A percentile compares a stretch with the other conserved stretches of the same genome.
Conservation (phyloP, 2,797 vertebrate species). For the Orientallactaga sibirica region DNA sequence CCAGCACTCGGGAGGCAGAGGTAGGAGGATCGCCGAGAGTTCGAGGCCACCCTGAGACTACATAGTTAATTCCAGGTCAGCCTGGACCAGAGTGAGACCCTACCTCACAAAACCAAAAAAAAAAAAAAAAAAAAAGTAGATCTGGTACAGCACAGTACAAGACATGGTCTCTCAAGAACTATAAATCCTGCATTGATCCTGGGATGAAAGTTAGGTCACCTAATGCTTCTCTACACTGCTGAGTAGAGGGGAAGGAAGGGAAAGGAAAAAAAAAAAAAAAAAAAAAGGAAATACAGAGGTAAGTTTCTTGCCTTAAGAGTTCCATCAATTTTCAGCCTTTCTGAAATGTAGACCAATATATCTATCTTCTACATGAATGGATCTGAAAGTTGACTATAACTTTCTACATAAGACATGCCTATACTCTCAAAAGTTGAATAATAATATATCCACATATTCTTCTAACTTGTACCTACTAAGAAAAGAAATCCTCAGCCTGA, state of each 20-base stretch:
- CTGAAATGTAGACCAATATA: not conserved
- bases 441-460: not conserved
- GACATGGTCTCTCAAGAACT: not conserved
- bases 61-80: no score
- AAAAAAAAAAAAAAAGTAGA: no score
- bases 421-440: constrained; percentile 16
- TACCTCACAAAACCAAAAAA: no score
- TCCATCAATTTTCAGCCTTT: constrained; percentile 39
- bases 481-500: constrained; percentile 25
- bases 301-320: not conserved
- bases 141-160: not conserved
- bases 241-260: no score
- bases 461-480: constrained; percentile 13
- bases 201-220: not conserved
- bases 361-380: constrained; percentile 46
- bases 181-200: not conserved
- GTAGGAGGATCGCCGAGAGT: no score
- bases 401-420: not conserved
- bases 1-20: no score
- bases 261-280: not conserved
- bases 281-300: not conserved
- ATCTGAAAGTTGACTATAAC: not conserved
- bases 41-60: no score
- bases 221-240: not conserved
- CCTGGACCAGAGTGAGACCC: no score